Conservation (phyloP, 2,888 invertebrate species). For the Pandemis cinnamomeana region DNA sequence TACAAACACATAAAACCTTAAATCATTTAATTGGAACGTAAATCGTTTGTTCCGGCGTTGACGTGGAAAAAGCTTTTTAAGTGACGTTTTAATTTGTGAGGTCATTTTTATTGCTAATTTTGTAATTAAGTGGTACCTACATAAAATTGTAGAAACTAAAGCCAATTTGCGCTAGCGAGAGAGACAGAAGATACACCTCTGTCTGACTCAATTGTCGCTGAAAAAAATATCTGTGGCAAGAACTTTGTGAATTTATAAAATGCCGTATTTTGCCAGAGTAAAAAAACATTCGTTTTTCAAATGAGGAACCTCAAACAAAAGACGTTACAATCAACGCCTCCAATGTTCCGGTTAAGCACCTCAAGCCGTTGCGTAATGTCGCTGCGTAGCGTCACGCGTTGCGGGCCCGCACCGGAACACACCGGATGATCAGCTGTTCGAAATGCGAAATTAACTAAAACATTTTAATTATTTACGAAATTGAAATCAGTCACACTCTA, state of each 20-base stretch:
- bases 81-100: constrained; percentile 17
- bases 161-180: no score
- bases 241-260: no score
- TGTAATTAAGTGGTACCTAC: not conserved
- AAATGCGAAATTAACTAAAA: not conserved
- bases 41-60: not conserved
- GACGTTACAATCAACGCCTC: constrained; percentile 5
- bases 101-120: not conserved
- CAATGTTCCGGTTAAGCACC: constrained; percentile 5
- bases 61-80: constrained; percentile 29
- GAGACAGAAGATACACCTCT: no score
- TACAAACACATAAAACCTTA: not conserved
- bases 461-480: not conserved
- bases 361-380: constrained; percentile 9
- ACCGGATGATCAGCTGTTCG: constrained; percentile 6
- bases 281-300: not conserved
- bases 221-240: no score
- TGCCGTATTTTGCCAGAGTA: not conserved
- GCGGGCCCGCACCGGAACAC: constrained; percentile 4
- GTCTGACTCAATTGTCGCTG: no score
- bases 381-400: constrained; percentile 18
- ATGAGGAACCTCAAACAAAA: not conserved
- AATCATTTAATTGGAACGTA: constrained; percentile 12
- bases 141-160: no score
- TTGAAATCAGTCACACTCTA: not conserved